Base-by-base conservation (phyloP, 2,113 vertebrate species). In the Grantiella picta region DNA sequence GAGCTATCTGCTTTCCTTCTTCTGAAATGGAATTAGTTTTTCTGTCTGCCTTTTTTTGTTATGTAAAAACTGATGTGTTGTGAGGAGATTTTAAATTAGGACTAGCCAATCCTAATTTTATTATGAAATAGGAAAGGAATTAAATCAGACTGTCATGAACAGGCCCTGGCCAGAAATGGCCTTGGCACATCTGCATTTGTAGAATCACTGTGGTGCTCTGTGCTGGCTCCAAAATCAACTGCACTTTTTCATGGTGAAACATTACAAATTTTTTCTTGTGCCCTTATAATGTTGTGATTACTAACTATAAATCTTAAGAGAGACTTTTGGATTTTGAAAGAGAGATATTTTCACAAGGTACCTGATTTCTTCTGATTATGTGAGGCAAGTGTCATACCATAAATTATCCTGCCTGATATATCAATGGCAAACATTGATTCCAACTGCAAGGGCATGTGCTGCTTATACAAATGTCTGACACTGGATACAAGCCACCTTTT, bases 341-440 rank as follows among this genome's bases (percentile, higher is more conserved):
- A 72, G 44, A 1, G 5, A 9, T 42, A 71, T 82, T 91, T 88
- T 92, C 61, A 65, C 31, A 92, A 54, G 42, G 15, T 71, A 68
- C 27, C 24, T 72, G 50, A 90, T 94, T 94, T 86, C 69, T 82
- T 56, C 70, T 95, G 61, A 91, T 82, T 83, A 59, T 64, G 36
- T 52, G 44, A 89, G 40, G 7, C 16, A 12, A 52, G 33, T 93
- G 52, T 61, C 91, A 79, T 33, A 76, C 70, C 56, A 54, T 91
- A 66, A 54, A 91, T 92, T 94, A 85, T 91, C 57, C 73, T 81
- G 85, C 59, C 49, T 5, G 16, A 89, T 94, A 76, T 77, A 91
- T 97, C 95, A 95, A 47, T 94, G 83, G 60, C 95, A 97, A 93
- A 38, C 76, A 94, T 90, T 92, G 92, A 82, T 94, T 94, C 70